A percentile compares a stretch with the other conserved stretches of the same genome.
phyloP scores from a whole-genome alignment of 2,888 invertebrate species.

The Aspidiotus rigidus region DNA sequence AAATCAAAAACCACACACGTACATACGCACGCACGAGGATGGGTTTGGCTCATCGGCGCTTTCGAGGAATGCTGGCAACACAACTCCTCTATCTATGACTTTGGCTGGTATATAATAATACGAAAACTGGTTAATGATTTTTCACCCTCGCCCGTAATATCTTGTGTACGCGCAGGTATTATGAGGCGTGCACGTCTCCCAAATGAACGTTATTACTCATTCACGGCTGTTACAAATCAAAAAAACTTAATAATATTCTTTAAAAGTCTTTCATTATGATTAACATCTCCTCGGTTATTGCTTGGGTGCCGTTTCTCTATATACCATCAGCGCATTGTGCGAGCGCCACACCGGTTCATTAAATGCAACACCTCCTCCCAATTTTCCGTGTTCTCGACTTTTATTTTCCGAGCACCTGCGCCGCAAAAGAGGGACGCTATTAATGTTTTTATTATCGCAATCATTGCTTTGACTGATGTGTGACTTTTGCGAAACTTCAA shows the following conservation, averaged over 20 bases:
- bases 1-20: not conserved
- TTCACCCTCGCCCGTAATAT: constrained; percentile 1
- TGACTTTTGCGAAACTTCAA: too few species aligned
- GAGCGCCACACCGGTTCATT: not conserved
- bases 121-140: constrained; percentile 1
- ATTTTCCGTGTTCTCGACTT: not conserved
- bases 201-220: constrained; percentile 23
- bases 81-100: too few species aligned
- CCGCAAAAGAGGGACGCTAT: not conserved
- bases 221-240: constrained; percentile 6
- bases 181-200: not conserved
- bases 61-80: too few species aligned
- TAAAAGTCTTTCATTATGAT: constrained; percentile 10
- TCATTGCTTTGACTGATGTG: not conserved
- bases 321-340: not conserved
- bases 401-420: not conserved
- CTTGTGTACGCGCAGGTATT: not conserved
- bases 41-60: too few species aligned
- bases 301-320: not conserved
- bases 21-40: too few species aligned
- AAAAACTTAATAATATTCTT: constrained; percentile 11
- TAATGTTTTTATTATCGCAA: constrained; percentile 2
- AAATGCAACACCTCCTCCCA: constrained; percentile 6
- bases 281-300: constrained; percentile 16
- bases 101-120: too few species aligned